These are phyloP conservation scores for Dicrurus megarhynchus DNA, from an alignment of 2,113 vertebrate genomes.

Conservation along the genomic window DNA sequence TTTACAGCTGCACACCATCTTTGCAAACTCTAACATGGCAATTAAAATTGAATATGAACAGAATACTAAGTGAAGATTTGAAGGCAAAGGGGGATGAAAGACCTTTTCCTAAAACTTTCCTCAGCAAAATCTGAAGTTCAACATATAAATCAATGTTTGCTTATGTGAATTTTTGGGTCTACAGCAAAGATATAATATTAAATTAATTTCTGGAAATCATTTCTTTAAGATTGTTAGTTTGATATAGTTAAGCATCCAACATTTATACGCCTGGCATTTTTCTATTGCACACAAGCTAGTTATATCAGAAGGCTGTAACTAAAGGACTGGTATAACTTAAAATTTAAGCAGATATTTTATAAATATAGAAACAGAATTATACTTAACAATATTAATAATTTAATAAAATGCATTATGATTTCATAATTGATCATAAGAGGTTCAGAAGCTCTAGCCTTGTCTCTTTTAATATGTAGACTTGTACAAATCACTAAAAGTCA, in stretches of 20 bases:
- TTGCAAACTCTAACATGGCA: conserved; percentile 29
- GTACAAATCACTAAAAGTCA: background rate
- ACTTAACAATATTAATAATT: background rate
- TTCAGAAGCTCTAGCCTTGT: background rate
- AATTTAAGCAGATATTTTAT: background rate
- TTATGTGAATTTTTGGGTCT: background rate
- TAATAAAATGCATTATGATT: background rate
- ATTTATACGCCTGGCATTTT: background rate
- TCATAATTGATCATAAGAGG: background rate
- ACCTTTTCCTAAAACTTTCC: conserved; percentile 7
- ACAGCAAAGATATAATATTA: background rate
- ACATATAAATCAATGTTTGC: background rate
- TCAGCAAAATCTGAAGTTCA: conserved; percentile 4
- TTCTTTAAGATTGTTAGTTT: background rate
- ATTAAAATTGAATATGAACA: conserved; percentile 56
- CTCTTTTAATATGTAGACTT: background rate
- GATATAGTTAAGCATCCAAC: background rate
- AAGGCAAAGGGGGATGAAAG: background rate
- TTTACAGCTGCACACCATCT: conserved; percentile 49
- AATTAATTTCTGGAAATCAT: background rate
- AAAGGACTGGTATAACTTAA: background rate
- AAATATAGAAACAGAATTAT: background rate
- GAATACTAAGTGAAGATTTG: conserved; percentile 21
- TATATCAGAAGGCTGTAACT: background rate
- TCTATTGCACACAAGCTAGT: background rate